Evolutionary conservation across 1,140 invertebrate genomes (phyloP).

Genomic region (Drosophila sechellia): DNA sequence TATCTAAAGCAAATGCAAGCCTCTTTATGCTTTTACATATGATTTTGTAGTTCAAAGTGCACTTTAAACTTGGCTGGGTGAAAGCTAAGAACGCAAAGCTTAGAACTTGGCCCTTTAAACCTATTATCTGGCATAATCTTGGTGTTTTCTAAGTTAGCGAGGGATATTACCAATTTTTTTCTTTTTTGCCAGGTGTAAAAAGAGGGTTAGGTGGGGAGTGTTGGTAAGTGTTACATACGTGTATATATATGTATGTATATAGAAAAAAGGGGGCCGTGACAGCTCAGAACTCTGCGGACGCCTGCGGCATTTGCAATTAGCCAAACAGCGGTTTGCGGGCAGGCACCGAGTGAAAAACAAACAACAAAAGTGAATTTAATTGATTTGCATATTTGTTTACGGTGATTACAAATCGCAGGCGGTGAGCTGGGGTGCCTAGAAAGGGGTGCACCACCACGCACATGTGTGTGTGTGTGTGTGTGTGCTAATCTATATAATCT

Average conservation of each 20-base stretch:
- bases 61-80: no score
- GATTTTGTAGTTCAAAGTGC: no score
- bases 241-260: no score
- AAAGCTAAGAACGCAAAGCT: no score
- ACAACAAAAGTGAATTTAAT: slow-evolving; percentile 72
- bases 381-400: slow-evolving; percentile 53
- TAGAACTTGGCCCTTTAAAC: no score
- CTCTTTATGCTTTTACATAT: no score
- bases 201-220: slow-evolving; percentile 1
- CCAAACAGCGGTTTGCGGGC: slow-evolving; percentile 50
- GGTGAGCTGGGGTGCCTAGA: not conserved
- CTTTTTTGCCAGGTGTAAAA: slow-evolving; percentile 1
- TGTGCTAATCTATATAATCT: slow-evolving; percentile 17
- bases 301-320: slow-evolving; percentile 78
- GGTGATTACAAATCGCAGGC: slow-evolving; percentile 20
- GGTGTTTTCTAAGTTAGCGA: no score
- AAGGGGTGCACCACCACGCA: slow-evolving; percentile 5
- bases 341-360: slow-evolving; percentile 19
- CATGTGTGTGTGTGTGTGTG: no score
- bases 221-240: slow-evolving; percentile 11
- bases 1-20: not conserved
- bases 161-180: not conserved
- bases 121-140: not conserved
- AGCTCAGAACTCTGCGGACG: slow-evolving; percentile 50
- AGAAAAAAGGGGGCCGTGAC: slow-evolving; percentile 22